A percentile compares a stretch with the other conserved stretches of the same genome.
These are phyloP conservation scores for Spongia lamella DNA, from an alignment of 37 sponge, comb jelly and placozoan genomes.

Conservation along the genomic window DNA sequence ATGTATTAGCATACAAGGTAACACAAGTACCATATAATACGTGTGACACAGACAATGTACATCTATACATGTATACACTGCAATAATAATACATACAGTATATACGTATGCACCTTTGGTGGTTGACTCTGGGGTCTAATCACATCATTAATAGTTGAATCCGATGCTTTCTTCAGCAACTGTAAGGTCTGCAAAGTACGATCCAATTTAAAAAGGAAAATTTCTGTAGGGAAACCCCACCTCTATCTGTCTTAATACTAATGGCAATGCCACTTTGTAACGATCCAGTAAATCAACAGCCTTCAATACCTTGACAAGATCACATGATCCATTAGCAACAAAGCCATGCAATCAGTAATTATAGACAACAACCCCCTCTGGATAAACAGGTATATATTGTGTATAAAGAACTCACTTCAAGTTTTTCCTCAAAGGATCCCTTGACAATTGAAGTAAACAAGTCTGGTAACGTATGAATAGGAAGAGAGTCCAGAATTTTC, in stretches of 20 bases:
- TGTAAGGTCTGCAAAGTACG: conserved; percentile 5
- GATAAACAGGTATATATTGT: too few species aligned
- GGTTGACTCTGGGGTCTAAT: background rate
- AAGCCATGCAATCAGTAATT: too few species aligned
- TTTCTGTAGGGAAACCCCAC: too few species aligned
- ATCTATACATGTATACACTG: conserved; percentile 10
- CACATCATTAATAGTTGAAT: background rate
- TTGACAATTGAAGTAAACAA: conserved; percentile 62
- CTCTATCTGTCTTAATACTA: conserved; percentile 69
- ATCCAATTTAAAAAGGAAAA: too few species aligned
- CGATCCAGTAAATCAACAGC: conserved; percentile 51
- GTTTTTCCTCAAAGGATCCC: conserved; percentile 64
- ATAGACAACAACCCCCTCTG: too few species aligned
- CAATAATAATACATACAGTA: background rate
- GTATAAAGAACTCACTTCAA: conserved; percentile 10
- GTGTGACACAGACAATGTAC: too few species aligned
- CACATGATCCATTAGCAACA: too few species aligned
- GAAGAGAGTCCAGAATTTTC: conserved; percentile 50
- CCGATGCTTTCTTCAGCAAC: conserved; percentile 30
- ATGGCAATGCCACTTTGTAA: conserved; percentile 39
- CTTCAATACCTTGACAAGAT: conserved; percentile 31
- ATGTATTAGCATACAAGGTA: too few species aligned
- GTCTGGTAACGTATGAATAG: conserved; percentile 73
- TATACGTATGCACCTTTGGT: background rate
- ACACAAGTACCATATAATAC: too few species aligned